These are phyloP conservation scores for Myotis daubentonii DNA, from an alignment of 2,797 vertebrate genomes.

Conservation along the genomic window DNA sequence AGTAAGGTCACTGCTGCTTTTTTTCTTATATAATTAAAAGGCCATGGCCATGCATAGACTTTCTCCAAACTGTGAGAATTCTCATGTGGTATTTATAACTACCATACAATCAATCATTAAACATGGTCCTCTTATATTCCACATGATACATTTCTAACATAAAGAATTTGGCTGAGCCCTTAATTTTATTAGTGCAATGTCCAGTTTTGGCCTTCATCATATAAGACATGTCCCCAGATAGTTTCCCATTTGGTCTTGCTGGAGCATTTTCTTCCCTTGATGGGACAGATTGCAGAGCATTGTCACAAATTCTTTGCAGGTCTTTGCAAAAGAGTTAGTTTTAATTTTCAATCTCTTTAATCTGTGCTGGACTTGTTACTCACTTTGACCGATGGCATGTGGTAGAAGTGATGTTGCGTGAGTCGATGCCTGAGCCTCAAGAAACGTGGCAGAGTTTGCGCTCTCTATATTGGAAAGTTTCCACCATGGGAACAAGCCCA, in stretches of 20 bases:
- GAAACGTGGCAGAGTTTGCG: neutral
- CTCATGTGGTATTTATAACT: neutral
- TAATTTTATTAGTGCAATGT: neutral
- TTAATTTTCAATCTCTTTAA: neutral
- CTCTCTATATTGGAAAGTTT: neutral
- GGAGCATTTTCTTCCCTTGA: neutral
- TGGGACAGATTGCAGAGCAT: neutral
- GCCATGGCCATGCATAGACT: neutral
- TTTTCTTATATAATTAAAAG: neutral
- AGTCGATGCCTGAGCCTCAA: neutral
- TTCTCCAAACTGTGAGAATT: neutral
- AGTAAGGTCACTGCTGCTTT: neutral
- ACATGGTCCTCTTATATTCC: neutral
- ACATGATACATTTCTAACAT: neutral
- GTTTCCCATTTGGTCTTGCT: neutral
- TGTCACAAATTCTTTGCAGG: neutral
- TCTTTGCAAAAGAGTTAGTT: neutral
- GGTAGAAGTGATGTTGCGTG: neutral
- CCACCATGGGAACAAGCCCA: rapidly evolving
- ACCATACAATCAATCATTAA: neutral
- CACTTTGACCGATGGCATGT: neutral
- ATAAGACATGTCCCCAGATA: neutral
- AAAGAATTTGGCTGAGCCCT: neutral
- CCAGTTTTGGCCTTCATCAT: neutral
- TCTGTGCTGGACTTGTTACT: neutral